phyloP scores from a whole-genome alignment of 2,113 vertebrate species.

The Brachyhypopomus gauderio region DNA sequence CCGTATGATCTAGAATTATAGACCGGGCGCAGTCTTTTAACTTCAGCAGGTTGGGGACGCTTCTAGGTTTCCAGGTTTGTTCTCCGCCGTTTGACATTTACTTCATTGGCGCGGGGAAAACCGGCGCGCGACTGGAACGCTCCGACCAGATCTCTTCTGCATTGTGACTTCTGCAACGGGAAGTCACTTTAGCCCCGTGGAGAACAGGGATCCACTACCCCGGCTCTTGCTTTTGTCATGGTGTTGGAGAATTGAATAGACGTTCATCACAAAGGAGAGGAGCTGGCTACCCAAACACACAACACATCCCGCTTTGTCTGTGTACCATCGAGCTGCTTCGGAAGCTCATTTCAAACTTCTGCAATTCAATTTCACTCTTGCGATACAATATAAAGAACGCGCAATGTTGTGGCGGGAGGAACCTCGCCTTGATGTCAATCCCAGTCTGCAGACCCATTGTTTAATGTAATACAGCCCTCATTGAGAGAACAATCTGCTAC shows the following conservation, averaged over 20 bases:
- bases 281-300: neutral
- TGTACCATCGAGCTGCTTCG: neutral
- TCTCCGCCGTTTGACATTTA: neutral
- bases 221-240: neutral
- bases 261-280: neutral
- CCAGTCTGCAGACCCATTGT: neutral
- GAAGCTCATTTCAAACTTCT: neutral
- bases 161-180: neutral
- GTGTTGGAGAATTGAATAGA: neutral
- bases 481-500: neutral
- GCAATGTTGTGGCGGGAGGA: neutral
- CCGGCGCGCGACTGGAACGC: neutral
- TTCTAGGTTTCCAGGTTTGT: neutral
- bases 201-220: neutral
- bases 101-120: neutral
- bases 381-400: neutral
- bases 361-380: neutral
- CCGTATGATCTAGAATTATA: neutral
- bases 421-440: neutral
- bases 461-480: neutral
- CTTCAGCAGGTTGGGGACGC: neutral
- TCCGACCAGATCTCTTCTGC: neutral
- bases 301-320: neutral
- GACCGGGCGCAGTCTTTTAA: neutral
- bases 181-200: conserved; percentile 1